Conservation (phyloP, 2,113 vertebrate species). For the Grammatotria lemairii region DNA sequence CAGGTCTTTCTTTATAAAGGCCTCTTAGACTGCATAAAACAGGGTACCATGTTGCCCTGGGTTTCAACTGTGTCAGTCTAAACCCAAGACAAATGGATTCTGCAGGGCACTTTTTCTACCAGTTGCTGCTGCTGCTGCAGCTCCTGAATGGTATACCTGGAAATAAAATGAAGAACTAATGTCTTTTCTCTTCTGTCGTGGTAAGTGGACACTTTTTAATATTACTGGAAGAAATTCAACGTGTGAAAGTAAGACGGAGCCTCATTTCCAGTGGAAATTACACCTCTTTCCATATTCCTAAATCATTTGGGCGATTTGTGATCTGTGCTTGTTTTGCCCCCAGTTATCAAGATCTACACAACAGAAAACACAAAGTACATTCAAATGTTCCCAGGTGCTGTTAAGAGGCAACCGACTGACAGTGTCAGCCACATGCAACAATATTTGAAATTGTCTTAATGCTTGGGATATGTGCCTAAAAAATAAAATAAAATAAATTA, state of each 20-base stretch:
- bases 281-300: not conserved
- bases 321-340: not conserved
- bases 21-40: not conserved
- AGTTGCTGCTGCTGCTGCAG: not conserved
- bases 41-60: not conserved
- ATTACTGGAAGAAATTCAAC: not conserved
- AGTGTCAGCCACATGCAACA: not conserved
- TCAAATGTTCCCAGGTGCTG: conserved; percentile 18
- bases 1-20: not conserved
- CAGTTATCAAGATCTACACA: not conserved
- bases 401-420: conserved; percentile 7
- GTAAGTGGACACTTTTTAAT: not conserved
- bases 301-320: not conserved
- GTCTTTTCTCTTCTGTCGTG: not conserved
- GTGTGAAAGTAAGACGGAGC: not conserved
- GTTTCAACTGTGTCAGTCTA: not conserved
- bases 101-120: not conserved
- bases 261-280: not conserved
- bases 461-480: not conserved
- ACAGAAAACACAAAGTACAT: not conserved
- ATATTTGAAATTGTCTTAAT: not conserved
- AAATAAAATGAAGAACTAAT: not conserved
- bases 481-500: not conserved
- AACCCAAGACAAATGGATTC: not conserved
- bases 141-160: not conserved